Conservation (phyloP, 2,797 vertebrate species). For the Malacoraja senta region DNA sequence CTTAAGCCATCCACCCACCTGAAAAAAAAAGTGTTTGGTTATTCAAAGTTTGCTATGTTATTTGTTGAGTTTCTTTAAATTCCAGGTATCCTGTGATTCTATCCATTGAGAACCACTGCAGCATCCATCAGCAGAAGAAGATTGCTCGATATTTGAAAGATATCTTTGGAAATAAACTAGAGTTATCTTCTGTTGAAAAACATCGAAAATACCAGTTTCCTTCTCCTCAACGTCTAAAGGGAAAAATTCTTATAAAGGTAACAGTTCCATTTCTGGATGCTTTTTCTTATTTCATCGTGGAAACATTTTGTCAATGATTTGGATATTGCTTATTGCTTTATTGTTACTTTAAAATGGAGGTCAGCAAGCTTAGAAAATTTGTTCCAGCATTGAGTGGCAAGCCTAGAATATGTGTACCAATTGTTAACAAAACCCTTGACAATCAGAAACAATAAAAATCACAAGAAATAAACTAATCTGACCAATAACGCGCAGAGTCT, state of each 20-base stretch:
- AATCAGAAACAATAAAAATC: background rate
- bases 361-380: background rate
- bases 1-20: background rate
- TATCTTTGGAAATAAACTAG: conserved; percentile 82
- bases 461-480: too few species aligned
- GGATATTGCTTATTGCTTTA: background rate
- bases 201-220: conserved; percentile 78
- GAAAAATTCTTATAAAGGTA: conserved; percentile 95
- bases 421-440: background rate
- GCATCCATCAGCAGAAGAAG: conserved; percentile 90
- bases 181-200: conserved; percentile 64
- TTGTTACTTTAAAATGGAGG: background rate
- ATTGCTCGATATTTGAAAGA: conserved; percentile 87
- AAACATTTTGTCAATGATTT: background rate
- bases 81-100: conserved; percentile 86
- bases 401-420: background rate
- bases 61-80: background rate
- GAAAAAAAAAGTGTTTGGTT: background rate
- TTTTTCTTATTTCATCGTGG: background rate
- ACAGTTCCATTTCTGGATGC: background rate
- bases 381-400: background rate
- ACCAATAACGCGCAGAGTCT: too few species aligned
- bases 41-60: background rate
- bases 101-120: conserved; percentile 96
- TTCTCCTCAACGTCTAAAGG: conserved; percentile 79